phyloP scores from a whole-genome alignment of 2,797 vertebrate genomes.

The Tamandua tetradactyla region DNA sequence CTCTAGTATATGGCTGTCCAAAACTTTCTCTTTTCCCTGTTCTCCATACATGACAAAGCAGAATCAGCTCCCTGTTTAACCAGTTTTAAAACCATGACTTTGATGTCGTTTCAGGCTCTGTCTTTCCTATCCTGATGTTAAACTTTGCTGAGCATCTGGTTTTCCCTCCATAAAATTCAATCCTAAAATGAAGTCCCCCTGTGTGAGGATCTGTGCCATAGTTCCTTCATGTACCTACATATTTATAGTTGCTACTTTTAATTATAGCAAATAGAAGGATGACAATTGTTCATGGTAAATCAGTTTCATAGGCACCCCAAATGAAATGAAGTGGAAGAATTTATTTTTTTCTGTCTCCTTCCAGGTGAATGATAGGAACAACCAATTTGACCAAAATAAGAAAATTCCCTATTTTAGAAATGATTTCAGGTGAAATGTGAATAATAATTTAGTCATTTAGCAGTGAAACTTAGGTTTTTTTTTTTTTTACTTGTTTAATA shows the following conservation, averaged over 20 bases:
- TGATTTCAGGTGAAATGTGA: conserved; percentile 34
- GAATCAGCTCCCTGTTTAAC: background rate
- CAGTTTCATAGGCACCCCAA: background rate
- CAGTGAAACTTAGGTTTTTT: background rate
- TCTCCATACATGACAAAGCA: conserved; percentile 23
- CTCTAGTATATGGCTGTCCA: background rate
- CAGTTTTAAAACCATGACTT: background rate
- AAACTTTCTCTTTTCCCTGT: background rate
- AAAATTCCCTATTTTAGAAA: conserved; percentile 30
- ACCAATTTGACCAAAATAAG: conserved; percentile 40
- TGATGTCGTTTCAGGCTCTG: conserved; percentile 4
- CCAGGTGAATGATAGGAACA: conserved; percentile 43
- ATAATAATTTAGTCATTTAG: conserved; percentile 46
- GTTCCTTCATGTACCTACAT: conserved; percentile 49
- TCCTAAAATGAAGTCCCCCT: background rate
- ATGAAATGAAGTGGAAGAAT: conserved; percentile 28
- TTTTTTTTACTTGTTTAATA: conserved; percentile 36
- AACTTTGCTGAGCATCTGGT: conserved; percentile 20
- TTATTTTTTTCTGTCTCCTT: conserved; percentile 39
- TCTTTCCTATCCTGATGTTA: background rate
- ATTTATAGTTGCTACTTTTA: conserved; percentile 24
- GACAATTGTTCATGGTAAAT: background rate
- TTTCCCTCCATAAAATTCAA: conserved; percentile 14
- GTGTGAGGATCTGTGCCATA: background rate
- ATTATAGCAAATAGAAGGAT: background rate